Percentiles rank a stretch among this genome's conserved stretches.
phyloP scores from a whole-genome alignment of 2,113 vertebrate genomes.

The Mus pahari region DNA sequence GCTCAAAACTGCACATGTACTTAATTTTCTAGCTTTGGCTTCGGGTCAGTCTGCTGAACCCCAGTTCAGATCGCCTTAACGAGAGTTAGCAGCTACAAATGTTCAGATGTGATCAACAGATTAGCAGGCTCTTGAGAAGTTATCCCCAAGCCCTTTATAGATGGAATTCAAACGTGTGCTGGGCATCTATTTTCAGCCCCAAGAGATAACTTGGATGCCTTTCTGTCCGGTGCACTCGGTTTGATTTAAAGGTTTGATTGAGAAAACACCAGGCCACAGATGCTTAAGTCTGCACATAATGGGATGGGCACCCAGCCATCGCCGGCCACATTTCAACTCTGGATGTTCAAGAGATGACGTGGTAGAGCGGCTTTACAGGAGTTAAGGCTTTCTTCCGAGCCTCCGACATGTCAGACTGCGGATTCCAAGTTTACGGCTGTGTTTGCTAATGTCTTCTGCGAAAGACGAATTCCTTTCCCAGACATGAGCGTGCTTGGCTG shows the following conservation, averaged over 20 bases:
- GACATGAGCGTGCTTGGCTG: not conserved
- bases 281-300: not conserved
- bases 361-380: not conserved
- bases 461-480: conserved; percentile 5
- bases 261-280: not conserved
- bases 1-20: not conserved
- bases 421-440: conserved; percentile 61
- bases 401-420: conserved; percentile 16
- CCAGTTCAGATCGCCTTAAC: not conserved
- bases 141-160: not conserved
- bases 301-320: not conserved
- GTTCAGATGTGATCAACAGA: not conserved
- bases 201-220: not conserved
- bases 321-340: not conserved
- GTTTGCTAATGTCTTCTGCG: not conserved
- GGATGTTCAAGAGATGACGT: not conserved
- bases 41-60: not conserved
- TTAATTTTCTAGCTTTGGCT: not conserved
- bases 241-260: conserved; percentile 5
- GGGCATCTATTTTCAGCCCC: not conserved
- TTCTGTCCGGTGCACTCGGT: not conserved
- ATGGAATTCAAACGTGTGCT: not conserved
- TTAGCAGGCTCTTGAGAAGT: not conserved
- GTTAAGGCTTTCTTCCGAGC: not conserved
- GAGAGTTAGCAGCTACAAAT: not conserved